phyloP scores from a whole-genome alignment of 2,888 invertebrate genomes.

The Lycocerus yunnanus region DNA sequence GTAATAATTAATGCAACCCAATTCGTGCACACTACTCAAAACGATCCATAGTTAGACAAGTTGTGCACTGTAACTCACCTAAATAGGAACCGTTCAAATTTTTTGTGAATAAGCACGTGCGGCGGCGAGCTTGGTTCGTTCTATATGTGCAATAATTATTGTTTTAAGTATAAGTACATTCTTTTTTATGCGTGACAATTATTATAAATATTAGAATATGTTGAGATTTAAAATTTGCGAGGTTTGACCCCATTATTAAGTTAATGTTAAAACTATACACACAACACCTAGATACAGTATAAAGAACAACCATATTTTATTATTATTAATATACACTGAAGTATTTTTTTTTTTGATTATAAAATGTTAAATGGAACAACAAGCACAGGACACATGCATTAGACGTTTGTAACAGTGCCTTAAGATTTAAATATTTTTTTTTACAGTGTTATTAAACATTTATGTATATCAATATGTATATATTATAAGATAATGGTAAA shows the following conservation, averaged over 20 bases:
- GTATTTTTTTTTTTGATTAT: constrained; percentile 44
- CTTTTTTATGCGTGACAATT: constrained; percentile 30
- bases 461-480: constrained; percentile 32
- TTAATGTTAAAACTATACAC: constrained; percentile 51
- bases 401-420: constrained; percentile 36
- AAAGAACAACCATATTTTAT: constrained; percentile 50
- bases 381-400: constrained; percentile 53
- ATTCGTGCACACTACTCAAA: constrained; percentile 11
- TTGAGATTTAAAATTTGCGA: constrained; percentile 31
- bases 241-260: constrained; percentile 33
- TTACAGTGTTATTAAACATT: constrained; percentile 48
- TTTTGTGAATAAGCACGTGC: constrained; percentile 27
- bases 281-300: constrained; percentile 56
- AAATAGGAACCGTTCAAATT: constrained; percentile 40
- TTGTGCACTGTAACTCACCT: constrained; percentile 44
- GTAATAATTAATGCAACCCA: constrained; percentile 10
- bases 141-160: constrained; percentile 30
- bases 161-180: constrained; percentile 33
- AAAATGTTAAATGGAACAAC: constrained; percentile 52
- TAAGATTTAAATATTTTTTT: constrained; percentile 34
- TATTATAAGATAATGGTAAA: constrained; percentile 26
- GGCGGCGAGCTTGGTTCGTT: constrained; percentile 29
- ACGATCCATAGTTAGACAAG: constrained; percentile 38
- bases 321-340: constrained; percentile 44
- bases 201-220: constrained; percentile 28